These are phyloP conservation scores for Burhinus bistriatus DNA, from an alignment of 2,113 vertebrate species.

Conservation along the genomic window DNA sequence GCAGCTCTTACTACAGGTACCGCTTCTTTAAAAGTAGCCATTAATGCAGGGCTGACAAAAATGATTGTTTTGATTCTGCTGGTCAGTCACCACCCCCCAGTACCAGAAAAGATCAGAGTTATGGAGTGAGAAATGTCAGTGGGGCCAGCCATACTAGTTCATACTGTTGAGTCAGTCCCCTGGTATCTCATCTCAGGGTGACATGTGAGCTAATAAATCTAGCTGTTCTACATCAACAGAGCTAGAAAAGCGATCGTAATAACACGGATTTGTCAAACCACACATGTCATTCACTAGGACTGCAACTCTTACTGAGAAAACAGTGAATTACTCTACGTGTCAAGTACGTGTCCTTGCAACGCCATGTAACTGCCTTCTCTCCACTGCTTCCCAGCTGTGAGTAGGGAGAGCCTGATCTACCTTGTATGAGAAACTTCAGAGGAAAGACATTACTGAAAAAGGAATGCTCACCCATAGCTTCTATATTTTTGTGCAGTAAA, in stretches of 20 bases:
- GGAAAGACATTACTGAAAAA: neutral
- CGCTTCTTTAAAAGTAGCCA: neutral
- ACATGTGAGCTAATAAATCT: neutral
- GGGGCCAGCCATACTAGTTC: neutral
- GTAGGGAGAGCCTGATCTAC: neutral
- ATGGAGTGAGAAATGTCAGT: neutral
- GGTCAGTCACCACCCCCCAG: neutral
- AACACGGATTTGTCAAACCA: neutral
- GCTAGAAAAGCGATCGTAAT: rapidly evolving
- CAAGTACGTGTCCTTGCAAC: neutral
- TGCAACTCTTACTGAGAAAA: neutral
- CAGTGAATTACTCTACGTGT: neutral
- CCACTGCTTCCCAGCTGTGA: neutral
- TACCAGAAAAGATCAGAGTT: neutral
- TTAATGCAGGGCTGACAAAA: neutral
- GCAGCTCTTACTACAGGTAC: neutral
- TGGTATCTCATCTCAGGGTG: neutral
- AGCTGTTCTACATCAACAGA: neutral
- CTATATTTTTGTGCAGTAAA: neutral
- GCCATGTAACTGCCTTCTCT: neutral
- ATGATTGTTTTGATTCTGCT: neutral
- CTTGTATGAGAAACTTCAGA: neutral
- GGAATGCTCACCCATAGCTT: neutral
- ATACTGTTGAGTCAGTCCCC: neutral
- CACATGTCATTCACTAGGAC: neutral